phyloP scores from a whole-genome alignment of 2,113 vertebrate genomes.

The Grantiella picta region DNA sequence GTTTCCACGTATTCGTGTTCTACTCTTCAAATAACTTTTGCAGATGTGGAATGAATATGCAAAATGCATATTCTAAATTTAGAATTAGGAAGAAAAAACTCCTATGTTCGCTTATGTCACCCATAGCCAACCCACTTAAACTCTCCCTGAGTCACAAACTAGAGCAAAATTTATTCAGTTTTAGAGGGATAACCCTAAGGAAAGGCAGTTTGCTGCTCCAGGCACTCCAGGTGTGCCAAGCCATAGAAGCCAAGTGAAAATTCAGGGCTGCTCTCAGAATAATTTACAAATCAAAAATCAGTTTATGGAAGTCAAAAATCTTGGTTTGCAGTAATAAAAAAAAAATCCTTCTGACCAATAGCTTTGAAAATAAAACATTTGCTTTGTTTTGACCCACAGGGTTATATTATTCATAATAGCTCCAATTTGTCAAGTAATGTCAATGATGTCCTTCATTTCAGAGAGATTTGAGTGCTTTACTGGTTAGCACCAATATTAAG shows the following conservation, averaged over 20 bases:
- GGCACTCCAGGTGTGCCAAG: background rate
- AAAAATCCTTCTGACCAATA: background rate
- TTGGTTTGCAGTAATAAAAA: background rate
- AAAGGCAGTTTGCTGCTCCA: background rate
- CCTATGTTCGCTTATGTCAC: background rate
- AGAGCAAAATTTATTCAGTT: background rate
- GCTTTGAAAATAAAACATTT: background rate
- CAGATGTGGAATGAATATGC: background rate
- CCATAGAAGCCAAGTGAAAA: background rate
- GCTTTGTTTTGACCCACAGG: background rate
- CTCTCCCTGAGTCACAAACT: background rate
- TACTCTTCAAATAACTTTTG: background rate
- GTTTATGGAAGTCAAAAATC: background rate
- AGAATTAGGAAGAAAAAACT: background rate
- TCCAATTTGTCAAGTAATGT: background rate
- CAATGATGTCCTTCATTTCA: background rate
- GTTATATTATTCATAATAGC: background rate
- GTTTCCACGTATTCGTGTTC: background rate
- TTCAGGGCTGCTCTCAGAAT: background rate
- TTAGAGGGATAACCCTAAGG: background rate
- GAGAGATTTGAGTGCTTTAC: background rate
- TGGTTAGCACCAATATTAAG: background rate
- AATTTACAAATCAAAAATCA: background rate
- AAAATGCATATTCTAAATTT: background rate
- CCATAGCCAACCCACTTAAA: background rate